Conservation (phyloP, 2,888 invertebrate genomes). For the Hartigia nigra region DNA sequence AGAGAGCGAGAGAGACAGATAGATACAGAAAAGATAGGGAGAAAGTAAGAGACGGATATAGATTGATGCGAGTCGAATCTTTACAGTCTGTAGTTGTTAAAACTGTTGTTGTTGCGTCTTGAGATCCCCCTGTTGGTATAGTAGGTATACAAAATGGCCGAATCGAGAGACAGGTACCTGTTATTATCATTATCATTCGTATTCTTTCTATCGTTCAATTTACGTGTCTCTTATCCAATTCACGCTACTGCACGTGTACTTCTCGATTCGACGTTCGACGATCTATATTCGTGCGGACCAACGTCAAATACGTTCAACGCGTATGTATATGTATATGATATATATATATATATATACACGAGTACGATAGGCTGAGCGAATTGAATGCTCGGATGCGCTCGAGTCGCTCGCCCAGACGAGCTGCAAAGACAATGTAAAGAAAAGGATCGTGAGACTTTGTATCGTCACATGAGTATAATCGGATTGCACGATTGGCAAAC, state of each 20-base stretch:
- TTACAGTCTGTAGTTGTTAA: slow-evolving; percentile 7
- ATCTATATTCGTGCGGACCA: background rate
- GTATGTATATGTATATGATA: too few relatives aligned
- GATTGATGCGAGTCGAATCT: background rate
- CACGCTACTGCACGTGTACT: background rate
- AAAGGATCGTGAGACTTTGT: background rate
- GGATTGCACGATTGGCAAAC: background rate
- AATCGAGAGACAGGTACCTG: background rate
- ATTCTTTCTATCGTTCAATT: background rate
- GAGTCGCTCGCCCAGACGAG: background rate
- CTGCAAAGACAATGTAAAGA: background rate
- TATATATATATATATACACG: background rate
- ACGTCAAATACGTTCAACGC: background rate
- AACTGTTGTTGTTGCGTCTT: slow-evolving; percentile 7
- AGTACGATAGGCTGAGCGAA: background rate
- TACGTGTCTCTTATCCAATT: background rate
- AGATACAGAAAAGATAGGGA: slow-evolving; percentile 55
- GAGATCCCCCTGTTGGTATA: slow-evolving; percentile 10
- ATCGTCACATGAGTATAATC: background rate
- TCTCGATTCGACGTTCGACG: background rate
- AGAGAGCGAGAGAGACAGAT: slow-evolving; percentile 29
- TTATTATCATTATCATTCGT: background rate
- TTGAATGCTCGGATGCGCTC: background rate
- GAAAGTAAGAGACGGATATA: slow-evolving; percentile 71
- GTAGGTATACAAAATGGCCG: background rate